A percentile compares a stretch with the other conserved stretches of the same genome.
Evolutionary conservation across 2,113 vertebrate genomes (phyloP).

Genomic region (Larimichthys crocea): DNA sequence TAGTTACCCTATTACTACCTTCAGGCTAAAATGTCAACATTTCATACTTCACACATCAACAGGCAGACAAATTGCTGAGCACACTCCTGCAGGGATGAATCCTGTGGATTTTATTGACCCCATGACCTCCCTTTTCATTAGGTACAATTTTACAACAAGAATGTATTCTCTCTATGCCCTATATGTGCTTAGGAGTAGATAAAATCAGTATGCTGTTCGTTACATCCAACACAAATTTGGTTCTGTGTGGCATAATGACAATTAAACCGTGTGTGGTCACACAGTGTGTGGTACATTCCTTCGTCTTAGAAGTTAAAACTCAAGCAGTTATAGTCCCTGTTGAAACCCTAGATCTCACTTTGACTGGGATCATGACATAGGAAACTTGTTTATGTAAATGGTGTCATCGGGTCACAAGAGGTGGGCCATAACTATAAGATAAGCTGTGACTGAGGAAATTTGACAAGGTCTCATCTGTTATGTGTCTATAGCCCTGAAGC

Average conservation of each 20-base stretch:
- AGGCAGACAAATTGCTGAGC: background rate
- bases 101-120: background rate
- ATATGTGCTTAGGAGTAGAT: background rate
- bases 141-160: background rate
- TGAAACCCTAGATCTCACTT: background rate
- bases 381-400: background rate
- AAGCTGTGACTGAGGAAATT: constrained; percentile 5
- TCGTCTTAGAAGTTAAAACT: background rate
- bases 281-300: background rate
- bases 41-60: background rate
- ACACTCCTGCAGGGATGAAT: background rate
- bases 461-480: constrained; percentile 19
- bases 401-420: constrained; percentile 10
- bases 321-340: background rate
- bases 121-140: background rate
- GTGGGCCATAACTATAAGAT: background rate
- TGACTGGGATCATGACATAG: background rate
- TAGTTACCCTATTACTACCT: background rate
- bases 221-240: background rate
- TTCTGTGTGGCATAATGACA: background rate
- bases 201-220: background rate
- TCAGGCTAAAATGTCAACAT: background rate
- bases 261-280: background rate
- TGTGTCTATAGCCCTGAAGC: constrained; percentile 8
- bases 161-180: background rate